Percentiles rank a stretch among this genome's conserved stretches.
Evolutionary conservation across 2,797 vertebrate genomes (phyloP).

Genomic region (Pangasius krempfi): DNA sequence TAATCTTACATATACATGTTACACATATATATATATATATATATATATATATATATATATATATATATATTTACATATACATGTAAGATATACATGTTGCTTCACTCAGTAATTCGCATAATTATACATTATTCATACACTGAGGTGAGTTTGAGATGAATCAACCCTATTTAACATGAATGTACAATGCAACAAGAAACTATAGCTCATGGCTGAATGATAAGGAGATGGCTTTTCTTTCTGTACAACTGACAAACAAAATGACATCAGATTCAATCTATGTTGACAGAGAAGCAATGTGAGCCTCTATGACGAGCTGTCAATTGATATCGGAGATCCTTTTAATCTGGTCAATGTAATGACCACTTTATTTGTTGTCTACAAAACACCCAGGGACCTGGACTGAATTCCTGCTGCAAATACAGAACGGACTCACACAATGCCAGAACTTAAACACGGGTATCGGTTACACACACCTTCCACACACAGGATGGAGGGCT

Average conservation of each 20-base stretch:
- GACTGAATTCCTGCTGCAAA: not conserved
- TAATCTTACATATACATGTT: too few species aligned
- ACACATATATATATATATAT: too few species aligned
- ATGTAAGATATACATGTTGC: not conserved
- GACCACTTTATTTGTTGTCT: slow-evolving; percentile 18
- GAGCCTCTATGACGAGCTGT: not conserved
- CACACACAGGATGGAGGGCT: not conserved
- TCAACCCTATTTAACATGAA: not conserved
- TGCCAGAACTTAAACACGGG: not conserved
- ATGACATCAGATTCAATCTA: not conserved
- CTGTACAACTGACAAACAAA: not conserved
- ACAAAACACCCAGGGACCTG: slow-evolving; percentile 7
- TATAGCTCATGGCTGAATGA: not conserved
- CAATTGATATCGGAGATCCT: not conserved
- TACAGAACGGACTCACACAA: not conserved
- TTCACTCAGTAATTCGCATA: not conserved
- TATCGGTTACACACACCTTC: slow-evolving; percentile 25
- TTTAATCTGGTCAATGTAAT: slow-evolving; percentile 19
- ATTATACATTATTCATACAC: not conserved
- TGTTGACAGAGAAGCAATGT: not conserved
- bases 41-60: too few species aligned
- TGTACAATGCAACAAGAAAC: not conserved
- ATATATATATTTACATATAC: not conserved
- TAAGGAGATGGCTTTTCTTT: not conserved
- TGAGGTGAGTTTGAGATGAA: not conserved